Percentiles rank a stretch among this genome's conserved stretches.
phyloP scores from a whole-genome alignment of 2,888 invertebrate genomes.

The Vanessa cardui region DNA sequence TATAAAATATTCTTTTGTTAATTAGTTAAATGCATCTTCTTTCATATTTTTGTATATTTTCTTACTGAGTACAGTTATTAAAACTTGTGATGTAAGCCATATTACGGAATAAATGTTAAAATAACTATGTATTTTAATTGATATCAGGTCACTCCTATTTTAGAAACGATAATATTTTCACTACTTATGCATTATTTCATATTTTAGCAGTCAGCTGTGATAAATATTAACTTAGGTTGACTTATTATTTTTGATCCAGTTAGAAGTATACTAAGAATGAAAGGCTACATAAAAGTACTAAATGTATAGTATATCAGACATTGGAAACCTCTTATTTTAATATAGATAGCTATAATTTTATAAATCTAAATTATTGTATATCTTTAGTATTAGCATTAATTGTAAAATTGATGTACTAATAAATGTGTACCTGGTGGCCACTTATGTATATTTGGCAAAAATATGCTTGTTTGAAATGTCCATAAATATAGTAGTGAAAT shows the following conservation, averaged over 20 bases:
- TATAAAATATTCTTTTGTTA: slow-evolving; percentile 29
- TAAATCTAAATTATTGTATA: slow-evolving; percentile 11
- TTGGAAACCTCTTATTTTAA: not conserved
- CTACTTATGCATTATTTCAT: not conserved
- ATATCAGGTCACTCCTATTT: slow-evolving; percentile 21
- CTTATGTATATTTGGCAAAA: slow-evolving; percentile 50
- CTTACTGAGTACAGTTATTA: slow-evolving; percentile 35
- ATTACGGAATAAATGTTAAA: slow-evolving; percentile 38
- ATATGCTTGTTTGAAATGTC: slow-evolving; percentile 52
- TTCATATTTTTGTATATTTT: slow-evolving; percentile 38
- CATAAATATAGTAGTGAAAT: slow-evolving; percentile 33
- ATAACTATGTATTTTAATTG: slow-evolving; percentile 33
- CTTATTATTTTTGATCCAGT: not conserved
- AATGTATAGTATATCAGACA: not conserved
- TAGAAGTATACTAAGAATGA: not conserved
- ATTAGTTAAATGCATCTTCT: slow-evolving; percentile 31
- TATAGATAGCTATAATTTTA: slow-evolving; percentile 7
- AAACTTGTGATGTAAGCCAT: slow-evolving; percentile 34
- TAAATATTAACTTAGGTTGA: slow-evolving; percentile 39
- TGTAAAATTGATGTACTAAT: slow-evolving; percentile 47
- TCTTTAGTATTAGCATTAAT: slow-evolving; percentile 42
- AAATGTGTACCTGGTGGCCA: slow-evolving; percentile 57
- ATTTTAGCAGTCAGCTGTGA: slow-evolving; percentile 43
- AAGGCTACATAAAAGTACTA: not conserved
- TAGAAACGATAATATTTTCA: not conserved